Evolutionary conservation across 2,888 invertebrate species (phyloP), one percentile per base, ranked within the genome.

Genomic region (Xiphydria camelus): DNA sequence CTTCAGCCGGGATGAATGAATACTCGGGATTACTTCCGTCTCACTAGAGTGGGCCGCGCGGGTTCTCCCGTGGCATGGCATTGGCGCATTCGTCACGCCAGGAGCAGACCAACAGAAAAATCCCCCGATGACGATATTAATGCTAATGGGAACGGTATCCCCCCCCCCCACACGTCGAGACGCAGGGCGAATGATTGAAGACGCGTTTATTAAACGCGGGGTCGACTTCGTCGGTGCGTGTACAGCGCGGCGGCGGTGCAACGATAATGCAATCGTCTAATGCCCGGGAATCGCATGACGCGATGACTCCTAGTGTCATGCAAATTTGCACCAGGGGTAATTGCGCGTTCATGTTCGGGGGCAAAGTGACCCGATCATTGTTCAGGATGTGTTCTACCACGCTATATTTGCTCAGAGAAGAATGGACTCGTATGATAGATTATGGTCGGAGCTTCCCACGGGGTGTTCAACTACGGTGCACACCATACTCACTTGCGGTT

Each of bases 291-390:
- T n/a, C n/a, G n/a, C n/a, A 63, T 66, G 63, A 63, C 55, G 40
- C 47, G 60, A 51, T 59, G 62, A 62, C 64, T 64, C 59, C 58
- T 44, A 62, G 55, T 64, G 60, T 70, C 62, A 68, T 67, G 68
- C 59, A 66, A 67, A 72, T 70, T 53, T 55, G 34, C 40, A 36
- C 35, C 18, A 10, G 48, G 41, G 43, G 53, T 66, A 66, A 70
- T 70, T 66, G 64, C 59, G 49, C 38, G 53, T 51, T 53, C 53
- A 46, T 41, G 47, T 42, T 45, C 37, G 41, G 45, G 41, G 48
- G 47, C 9, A n/a, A n/a, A n/a, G n/a, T n/a, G n/a, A n/a, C n/a
- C n/a, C n/a, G n/a, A n/a, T n/a, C 43, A 38, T 43, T 43, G 43
- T 43, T 36, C 43, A 7, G 37, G 43, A 43, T 22, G 36, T 43